These are phyloP conservation scores for Parotia lawesii DNA, from an alignment of 2,113 vertebrate species.

Conservation along the genomic window DNA sequence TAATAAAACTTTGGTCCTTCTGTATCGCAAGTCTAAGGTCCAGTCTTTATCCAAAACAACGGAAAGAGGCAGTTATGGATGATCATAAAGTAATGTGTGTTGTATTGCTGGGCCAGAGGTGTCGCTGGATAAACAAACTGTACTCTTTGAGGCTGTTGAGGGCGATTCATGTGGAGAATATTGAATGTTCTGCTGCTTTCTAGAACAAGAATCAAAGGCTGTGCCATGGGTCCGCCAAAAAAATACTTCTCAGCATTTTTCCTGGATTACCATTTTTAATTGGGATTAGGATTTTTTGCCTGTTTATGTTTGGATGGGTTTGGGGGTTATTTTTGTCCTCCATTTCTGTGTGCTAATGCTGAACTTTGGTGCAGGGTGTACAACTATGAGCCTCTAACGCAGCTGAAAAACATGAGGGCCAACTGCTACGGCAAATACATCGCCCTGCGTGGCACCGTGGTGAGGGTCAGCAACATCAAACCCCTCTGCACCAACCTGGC, in stretches of 20 bases:
- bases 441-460: constrained; percentile 87
- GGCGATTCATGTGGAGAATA: background rate
- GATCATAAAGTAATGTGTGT: background rate
- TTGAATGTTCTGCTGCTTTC: background rate
- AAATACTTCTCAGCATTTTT: background rate
- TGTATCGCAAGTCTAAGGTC: accelerated
- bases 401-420: constrained; percentile 85
- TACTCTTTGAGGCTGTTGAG: background rate
- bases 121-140: background rate
- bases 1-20: background rate
- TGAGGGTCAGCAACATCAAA: constrained; percentile 91
- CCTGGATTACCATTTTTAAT: background rate
- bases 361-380: constrained; percentile 79
- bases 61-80: background rate
- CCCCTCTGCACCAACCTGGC: constrained; percentile 89
- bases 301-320: background rate
- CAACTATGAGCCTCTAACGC: constrained; percentile 90
- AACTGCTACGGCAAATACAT: constrained; percentile 90
- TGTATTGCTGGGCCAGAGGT: background rate
- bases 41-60: background rate
- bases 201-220: background rate
- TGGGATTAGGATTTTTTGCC: background rate
- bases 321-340: background rate
- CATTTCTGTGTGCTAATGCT: background rate
- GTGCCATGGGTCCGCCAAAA: accelerated